Evolutionary conservation across 2,888 invertebrate species (phyloP).

Genomic region (Drosophila nr. medialis): DNA sequence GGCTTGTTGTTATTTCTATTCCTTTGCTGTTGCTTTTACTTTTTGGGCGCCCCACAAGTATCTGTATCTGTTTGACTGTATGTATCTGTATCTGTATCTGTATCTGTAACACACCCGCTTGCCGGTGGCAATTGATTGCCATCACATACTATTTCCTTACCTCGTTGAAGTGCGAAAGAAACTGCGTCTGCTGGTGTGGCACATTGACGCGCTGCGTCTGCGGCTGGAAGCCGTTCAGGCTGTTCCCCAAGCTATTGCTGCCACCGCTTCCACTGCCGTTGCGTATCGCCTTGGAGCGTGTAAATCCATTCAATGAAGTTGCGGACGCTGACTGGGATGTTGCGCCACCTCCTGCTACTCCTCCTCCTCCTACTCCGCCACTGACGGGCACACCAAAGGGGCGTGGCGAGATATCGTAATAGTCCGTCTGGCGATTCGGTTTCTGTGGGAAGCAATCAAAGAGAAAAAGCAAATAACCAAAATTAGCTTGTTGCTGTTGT

Average conservation of each 20-base stretch:
- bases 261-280: slow-evolving; percentile 55
- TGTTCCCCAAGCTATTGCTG: slow-evolving; percentile 54
- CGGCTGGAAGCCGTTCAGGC: slow-evolving; percentile 65
- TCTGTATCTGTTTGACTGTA: slow-evolving; percentile 3
- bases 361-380: slow-evolving; percentile 21
- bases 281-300: slow-evolving; percentile 82
- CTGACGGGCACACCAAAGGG: slow-evolving; percentile 82
- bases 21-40: slow-evolving; percentile 64
- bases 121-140: slow-evolving; percentile 35
- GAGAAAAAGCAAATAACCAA: slow-evolving; percentile 20
- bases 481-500: slow-evolving; percentile 22
- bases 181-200: slow-evolving; percentile 84
- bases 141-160: slow-evolving; percentile 66
- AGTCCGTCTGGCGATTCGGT: slow-evolving; percentile 82
- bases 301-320: slow-evolving; percentile 67
- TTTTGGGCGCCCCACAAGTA: slow-evolving; percentile 43
- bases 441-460: slow-evolving; percentile 70
- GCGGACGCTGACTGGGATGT: slow-evolving; percentile 45
- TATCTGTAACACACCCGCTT: slow-evolving; percentile 11
- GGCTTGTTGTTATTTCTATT: slow-evolving; percentile 31
- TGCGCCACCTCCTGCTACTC: slow-evolving; percentile 35
- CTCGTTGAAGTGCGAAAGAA: slow-evolving; percentile 83
- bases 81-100: slow-evolving; percentile 24
- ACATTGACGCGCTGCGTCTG: slow-evolving; percentile 81
- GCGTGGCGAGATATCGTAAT: slow-evolving; percentile 84